These are phyloP conservation scores for Hydroisotoma schaefferi DNA, from an alignment of 2,888 invertebrate species.

Conservation along the genomic window DNA sequence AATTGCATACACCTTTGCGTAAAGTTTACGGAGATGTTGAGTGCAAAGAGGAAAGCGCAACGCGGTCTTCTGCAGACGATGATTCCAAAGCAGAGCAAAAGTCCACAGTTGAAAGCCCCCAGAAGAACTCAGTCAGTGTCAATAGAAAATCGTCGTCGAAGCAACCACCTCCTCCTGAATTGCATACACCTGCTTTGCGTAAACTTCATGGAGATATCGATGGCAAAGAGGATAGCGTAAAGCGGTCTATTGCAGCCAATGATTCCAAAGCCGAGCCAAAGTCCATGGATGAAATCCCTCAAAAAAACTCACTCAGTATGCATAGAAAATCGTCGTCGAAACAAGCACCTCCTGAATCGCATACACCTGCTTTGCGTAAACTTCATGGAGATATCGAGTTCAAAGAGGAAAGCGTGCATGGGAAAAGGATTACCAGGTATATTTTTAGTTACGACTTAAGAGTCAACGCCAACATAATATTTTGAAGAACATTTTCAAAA, in stretches of 20 bases:
- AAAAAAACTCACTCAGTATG: too few species aligned
- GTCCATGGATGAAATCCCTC: too few species aligned
- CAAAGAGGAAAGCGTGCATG: constrained; percentile 5
- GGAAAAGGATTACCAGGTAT: constrained; percentile 13
- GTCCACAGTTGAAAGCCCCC: neutral
- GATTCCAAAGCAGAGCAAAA: neutral
- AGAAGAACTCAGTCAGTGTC: too few species aligned
- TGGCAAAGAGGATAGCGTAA: too few species aligned
- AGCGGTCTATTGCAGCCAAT: too few species aligned
- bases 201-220: constrained; percentile 1
- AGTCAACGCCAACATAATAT: too few species aligned
- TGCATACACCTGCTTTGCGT: neutral
- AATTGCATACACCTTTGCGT: too few species aligned
- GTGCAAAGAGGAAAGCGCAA: too few species aligned
- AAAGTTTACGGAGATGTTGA: neutral
- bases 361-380: constrained; percentile 12
- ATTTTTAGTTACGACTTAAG: neutral
- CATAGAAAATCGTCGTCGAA: too few species aligned
- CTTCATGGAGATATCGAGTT: constrained; percentile 14
- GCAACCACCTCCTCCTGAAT: too few species aligned
- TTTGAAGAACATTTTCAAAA: neutral
- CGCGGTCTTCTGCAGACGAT: neutral
- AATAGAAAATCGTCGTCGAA: too few species aligned
- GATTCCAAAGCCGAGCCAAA: too few species aligned
- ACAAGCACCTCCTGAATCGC: neutral